These are phyloP conservation scores for Notospermus geniculatus DNA, from an alignment of 1,140 invertebrate species.

Conservation along the genomic window DNA sequence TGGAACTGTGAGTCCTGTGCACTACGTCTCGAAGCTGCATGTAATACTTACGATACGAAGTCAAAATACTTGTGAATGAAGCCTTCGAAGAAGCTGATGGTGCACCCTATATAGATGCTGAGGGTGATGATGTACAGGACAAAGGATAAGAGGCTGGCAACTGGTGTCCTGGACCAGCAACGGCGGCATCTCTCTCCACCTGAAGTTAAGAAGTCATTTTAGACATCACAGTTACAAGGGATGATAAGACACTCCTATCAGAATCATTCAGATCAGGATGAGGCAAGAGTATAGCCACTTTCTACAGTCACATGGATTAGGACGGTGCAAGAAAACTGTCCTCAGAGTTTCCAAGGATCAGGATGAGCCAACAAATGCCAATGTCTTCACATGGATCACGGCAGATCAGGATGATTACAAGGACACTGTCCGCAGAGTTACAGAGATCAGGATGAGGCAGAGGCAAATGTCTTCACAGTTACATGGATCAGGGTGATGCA, in stretches of 20 bases:
- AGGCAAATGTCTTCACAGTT: not conserved
- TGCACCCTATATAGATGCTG: not conserved
- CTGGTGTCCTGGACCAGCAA: not conserved
- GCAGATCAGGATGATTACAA: no score
- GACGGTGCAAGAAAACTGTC: no score
- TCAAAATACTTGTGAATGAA: conserved; percentile 2
- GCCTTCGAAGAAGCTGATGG: not conserved
- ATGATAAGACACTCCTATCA: not conserved
- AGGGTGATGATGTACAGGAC: not conserved
- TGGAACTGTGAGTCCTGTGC: no score
- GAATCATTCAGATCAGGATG: not conserved
- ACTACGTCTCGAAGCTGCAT: no score
- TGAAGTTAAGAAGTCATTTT: not conserved
- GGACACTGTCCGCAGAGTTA: no score
- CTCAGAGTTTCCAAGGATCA: no score
- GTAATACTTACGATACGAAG: no score
- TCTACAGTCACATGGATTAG: not conserved
- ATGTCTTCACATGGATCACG: no score
- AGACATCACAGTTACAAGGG: not conserved
- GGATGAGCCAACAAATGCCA: no score
- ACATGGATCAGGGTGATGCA: no score
- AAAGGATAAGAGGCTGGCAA: conserved; percentile 6
- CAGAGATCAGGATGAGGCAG: no score
- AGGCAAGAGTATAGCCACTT: not conserved
- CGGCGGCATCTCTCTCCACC: not conserved